phyloP scores from a whole-genome alignment of 30 jellyfish, hydroid and myxozoan genomes.

The Chrysaora quinquecirrha region DNA sequence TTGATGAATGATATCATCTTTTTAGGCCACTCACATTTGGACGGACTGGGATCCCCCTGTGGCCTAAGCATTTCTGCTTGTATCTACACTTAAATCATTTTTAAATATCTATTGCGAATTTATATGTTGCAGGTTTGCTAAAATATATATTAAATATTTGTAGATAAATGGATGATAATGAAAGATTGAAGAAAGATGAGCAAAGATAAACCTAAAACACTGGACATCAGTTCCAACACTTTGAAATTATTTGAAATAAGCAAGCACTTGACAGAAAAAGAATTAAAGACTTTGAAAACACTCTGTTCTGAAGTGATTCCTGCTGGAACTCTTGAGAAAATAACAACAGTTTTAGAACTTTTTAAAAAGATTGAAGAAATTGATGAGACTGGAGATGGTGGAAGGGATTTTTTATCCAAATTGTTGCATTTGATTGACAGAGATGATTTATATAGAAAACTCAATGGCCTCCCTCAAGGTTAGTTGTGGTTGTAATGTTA shows the following conservation, averaged over 20 bases:
- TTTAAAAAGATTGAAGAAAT: conserved; percentile 21
- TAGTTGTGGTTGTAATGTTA: too few species aligned
- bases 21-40: too few species aligned
- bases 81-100: too few species aligned
- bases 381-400: conserved; percentile 29
- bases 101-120: too few species aligned
- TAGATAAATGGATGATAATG: too few species aligned
- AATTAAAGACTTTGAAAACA: conserved; percentile 6
- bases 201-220: neutral
- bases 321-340: conserved; percentile 15
- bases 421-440: conserved; percentile 20
- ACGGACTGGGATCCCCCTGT: too few species aligned
- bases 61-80: too few species aligned
- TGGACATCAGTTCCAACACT: neutral
- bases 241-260: conserved; percentile 10
- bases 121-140: too few species aligned
- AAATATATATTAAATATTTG: too few species aligned
- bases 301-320: conserved; percentile 16
- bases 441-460: conserved; percentile 3
- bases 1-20: too few species aligned
- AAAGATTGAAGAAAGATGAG: too few species aligned
- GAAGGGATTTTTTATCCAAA: conserved; percentile 1
- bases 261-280: conserved; percentile 1
- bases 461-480: conserved; percentile 24
- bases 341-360: neutral